Conservation (phyloP, 2,888 invertebrate species). For the Lingula anatina region DNA sequence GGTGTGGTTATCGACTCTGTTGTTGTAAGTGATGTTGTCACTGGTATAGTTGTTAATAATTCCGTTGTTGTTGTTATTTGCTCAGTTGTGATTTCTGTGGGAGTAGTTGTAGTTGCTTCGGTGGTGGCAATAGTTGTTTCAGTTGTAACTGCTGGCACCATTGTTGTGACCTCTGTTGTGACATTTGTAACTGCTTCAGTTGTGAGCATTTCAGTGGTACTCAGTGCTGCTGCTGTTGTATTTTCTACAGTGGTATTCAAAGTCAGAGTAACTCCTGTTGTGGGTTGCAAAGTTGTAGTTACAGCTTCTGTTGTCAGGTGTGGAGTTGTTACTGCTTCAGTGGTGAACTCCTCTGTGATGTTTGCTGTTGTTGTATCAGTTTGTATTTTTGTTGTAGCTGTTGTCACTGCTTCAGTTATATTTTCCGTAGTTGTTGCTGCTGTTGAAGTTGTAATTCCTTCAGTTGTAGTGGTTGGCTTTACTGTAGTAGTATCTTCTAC, state of each 20-base stretch:
- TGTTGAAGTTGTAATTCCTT: slow-evolving; percentile 1
- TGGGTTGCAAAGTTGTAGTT: background rate
- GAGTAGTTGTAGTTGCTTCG: background rate
- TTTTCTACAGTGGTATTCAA: background rate
- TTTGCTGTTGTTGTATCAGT: background rate
- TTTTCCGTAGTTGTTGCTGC: background rate
- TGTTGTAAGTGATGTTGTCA: too few relatives aligned
- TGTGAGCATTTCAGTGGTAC: too few relatives aligned
- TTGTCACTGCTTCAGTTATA: background rate
- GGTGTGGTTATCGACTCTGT: background rate
- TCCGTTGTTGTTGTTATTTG: slow-evolving; percentile 2
- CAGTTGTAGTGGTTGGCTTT: slow-evolving; percentile 1
- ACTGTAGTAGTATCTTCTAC: background rate
- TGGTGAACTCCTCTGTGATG: background rate
- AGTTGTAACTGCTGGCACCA: background rate
- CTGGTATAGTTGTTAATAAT: too few relatives aligned
- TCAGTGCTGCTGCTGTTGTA: slow-evolving; percentile 1
- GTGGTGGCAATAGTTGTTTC: background rate
- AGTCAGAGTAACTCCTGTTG: background rate
- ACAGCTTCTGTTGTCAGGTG: background rate
- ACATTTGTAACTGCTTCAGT: background rate
- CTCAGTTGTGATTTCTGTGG: background rate
- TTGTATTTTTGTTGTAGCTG: slow-evolving; percentile 1
- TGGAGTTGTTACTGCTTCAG: background rate
- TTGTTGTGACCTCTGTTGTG: background rate